phyloP scores from a whole-genome alignment of 2,113 vertebrate genomes.

The Prionailurus bengalensis region DNA sequence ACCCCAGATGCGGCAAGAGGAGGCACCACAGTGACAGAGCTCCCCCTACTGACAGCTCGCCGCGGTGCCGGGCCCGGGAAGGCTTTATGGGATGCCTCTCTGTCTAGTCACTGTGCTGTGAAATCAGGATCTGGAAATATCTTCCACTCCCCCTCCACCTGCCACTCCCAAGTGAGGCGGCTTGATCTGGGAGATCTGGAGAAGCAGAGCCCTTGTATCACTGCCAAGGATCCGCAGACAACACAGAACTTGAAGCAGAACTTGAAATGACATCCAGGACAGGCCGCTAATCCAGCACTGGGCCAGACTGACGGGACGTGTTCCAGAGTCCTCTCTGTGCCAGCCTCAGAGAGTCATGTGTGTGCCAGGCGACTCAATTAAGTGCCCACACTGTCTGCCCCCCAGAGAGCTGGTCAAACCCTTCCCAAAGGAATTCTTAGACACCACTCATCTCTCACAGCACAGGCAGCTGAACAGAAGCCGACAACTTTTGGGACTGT shows the following conservation, averaged over 20 bases:
- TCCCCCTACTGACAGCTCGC: constrained; percentile 72
- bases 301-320: neutral
- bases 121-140: neutral
- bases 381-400: neutral
- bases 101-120: neutral
- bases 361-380: neutral
- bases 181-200: neutral
- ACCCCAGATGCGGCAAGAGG: no score
- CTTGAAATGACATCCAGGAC: neutral
- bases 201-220: neutral
- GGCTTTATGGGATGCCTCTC: neutral
- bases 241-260: neutral
- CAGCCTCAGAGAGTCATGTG: neutral
- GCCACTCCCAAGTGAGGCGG: neutral
- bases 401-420: neutral
- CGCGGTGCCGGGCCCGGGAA: neutral
- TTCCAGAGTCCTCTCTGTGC: neutral
- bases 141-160: neutral
- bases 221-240: neutral
- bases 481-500: neutral
- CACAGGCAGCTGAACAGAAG: neutral
- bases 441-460: neutral
- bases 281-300: neutral
- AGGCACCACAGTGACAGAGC: constrained; percentile 29
- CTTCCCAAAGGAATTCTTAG: neutral